Evolutionary conservation across 2,888 invertebrate species (phyloP).

Genomic region (Neoaliturus tenellus): DNA sequence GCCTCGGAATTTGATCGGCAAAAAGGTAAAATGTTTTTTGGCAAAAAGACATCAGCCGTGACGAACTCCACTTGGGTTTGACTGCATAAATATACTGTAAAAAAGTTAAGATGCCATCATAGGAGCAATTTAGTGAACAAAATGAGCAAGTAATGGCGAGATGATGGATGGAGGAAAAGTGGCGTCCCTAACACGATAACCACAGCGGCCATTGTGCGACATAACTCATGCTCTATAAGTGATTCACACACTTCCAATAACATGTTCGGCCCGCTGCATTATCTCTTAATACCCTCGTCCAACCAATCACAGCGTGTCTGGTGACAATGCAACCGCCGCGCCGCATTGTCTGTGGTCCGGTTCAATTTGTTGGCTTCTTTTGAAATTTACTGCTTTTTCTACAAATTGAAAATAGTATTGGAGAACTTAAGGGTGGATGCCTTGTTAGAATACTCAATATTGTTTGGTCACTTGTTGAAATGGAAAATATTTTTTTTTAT

Average conservation of each 20-base stretch:
- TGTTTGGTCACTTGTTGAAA: no score
- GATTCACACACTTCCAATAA: conserved; percentile 52
- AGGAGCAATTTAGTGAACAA: conserved; percentile 38
- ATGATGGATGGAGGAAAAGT: conserved; percentile 43
- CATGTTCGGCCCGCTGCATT: conserved; percentile 48
- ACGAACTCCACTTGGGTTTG: conserved; percentile 42
- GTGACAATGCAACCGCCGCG: conserved; percentile 4
- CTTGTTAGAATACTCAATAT: no score
- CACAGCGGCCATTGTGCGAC: conserved; percentile 24
- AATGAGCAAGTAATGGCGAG: conserved; percentile 49
- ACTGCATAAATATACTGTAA: conserved; percentile 39
- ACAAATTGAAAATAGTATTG: not conserved
- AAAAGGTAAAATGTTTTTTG: conserved; percentile 23
- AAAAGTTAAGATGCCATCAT: conserved; percentile 49
- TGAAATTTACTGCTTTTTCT: not conserved
- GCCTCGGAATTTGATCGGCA: not conserved
- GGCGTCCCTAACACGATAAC: conserved; percentile 45
- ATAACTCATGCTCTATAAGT: conserved; percentile 46
- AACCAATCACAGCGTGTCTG: conserved; percentile 14
- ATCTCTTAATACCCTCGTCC: conserved; percentile 44
- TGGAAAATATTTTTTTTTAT: no score
- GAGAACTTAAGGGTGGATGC: no score
- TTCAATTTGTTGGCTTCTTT: not conserved
- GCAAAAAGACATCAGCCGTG: not conserved
- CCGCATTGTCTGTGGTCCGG: not conserved